Evolutionary conservation across 2,113 vertebrate species (phyloP).

Genomic region (Petroica traversi): DNA sequence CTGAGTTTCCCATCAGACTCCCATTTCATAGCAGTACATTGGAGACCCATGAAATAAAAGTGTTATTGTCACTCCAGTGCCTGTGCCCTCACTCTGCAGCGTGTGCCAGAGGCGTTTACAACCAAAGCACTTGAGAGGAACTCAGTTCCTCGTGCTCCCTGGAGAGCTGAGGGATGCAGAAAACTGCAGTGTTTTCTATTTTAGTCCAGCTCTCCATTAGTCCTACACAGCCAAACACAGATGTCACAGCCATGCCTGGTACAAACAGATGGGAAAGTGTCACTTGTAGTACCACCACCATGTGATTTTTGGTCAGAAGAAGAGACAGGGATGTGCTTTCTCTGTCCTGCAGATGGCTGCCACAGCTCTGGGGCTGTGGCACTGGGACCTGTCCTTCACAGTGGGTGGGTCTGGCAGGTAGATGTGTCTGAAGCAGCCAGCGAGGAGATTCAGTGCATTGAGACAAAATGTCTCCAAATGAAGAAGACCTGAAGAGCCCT

Average conservation of each 20-base stretch:
- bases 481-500: neutral
- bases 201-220: neutral
- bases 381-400: slow-evolving; percentile 25
- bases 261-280: neutral
- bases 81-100: neutral
- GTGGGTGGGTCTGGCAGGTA: slow-evolving; percentile 56
- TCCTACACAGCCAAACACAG: neutral
- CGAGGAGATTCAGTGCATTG: neutral
- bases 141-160: neutral
- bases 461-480: neutral
- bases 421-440: neutral
- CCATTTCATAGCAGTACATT: neutral
- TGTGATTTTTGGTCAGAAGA: neutral
- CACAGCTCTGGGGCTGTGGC: neutral
- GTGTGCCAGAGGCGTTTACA: neutral
- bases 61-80: neutral
- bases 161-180: neutral
- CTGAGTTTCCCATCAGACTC: neutral
- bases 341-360: neutral
- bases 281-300: neutral
- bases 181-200: neutral
- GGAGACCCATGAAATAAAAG: neutral
- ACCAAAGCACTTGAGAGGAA: neutral
- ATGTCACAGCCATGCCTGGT: neutral
- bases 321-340: neutral